Conservation (phyloP, 2,888 invertebrate species). For the Norana najaformis region DNA sequence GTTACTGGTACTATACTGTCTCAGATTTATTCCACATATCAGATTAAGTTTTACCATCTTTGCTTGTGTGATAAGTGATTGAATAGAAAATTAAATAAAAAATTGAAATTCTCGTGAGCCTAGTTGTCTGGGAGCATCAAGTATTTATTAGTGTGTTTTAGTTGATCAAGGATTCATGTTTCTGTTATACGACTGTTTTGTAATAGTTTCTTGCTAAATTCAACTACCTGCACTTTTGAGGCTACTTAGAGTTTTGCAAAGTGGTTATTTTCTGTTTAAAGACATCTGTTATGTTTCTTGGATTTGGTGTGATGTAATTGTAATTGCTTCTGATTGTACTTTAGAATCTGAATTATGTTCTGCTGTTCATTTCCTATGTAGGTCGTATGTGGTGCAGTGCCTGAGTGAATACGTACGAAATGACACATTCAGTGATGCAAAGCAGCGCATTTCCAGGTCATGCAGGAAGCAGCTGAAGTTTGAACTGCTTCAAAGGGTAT, state of each 20-base stretch:
- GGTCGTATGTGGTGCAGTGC: constrained; percentile 77
- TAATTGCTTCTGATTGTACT: not conserved
- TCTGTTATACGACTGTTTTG: not conserved
- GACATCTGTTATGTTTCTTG: not conserved
- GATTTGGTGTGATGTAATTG: not conserved
- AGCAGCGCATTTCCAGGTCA: constrained; percentile 80
- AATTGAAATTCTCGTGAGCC: no score
- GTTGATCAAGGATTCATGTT: no score
- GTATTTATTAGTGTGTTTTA: not conserved
- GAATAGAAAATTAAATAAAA: not conserved
- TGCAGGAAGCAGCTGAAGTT: constrained; percentile 88
- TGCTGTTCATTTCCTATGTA: constrained; percentile 43
- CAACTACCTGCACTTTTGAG: not conserved
- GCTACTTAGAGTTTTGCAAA: no score
- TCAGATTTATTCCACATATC: not conserved
- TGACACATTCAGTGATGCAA: constrained; percentile 75
- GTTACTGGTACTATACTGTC: not conserved
- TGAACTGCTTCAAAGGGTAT: constrained; percentile 79
- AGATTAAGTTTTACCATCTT: not conserved
- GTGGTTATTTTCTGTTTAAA: not conserved
- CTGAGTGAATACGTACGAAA: constrained; percentile 87
- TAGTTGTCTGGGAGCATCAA: not conserved
- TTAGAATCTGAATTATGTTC: not conserved
- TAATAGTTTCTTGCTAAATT: not conserved
- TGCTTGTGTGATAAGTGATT: not conserved